Percentiles rank a stretch among this genome's conserved stretches.
phyloP scores from a whole-genome alignment of 2,113 vertebrate species.

The Heterotis niloticus region DNA sequence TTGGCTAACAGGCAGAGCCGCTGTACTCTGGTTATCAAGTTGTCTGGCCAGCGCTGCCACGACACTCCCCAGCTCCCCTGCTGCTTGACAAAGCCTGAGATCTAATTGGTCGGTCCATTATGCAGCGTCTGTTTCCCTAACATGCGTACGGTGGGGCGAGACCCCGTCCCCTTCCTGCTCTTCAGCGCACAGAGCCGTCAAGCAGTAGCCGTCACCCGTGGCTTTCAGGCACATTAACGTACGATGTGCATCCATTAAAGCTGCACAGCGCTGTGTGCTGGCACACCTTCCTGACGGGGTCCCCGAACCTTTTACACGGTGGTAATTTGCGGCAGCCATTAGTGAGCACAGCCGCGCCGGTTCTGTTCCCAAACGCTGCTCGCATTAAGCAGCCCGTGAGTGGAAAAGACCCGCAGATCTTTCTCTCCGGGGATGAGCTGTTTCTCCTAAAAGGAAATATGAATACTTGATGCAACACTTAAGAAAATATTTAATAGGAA shows the following conservation, averaged over 20 bases:
- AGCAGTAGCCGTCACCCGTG: too few species aligned
- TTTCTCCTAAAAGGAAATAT: neutral
- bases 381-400: neutral
- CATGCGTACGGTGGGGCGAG: neutral
- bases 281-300: neutral
- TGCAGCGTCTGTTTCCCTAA: neutral
- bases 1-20: too few species aligned
- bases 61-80: neutral
- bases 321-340: neutral
- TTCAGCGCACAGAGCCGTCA: neutral
- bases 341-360: neutral
- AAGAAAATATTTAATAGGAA: constrained; percentile 16
- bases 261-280: too few species aligned
- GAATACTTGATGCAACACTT: neutral
- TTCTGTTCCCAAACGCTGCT: neutral
- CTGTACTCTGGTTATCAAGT: too few species aligned
- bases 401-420: neutral
- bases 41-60: too few species aligned
- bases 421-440: neutral
- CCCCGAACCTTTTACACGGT: neutral
- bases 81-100: neutral
- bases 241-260: neutral
- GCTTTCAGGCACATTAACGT: neutral
- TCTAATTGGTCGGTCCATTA: neutral
- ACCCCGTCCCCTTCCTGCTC: neutral